Evolutionary conservation across 2,888 invertebrate species (phyloP), one percentile per base, ranked within the genome.

Genomic region (Noctua janthe): DNA sequence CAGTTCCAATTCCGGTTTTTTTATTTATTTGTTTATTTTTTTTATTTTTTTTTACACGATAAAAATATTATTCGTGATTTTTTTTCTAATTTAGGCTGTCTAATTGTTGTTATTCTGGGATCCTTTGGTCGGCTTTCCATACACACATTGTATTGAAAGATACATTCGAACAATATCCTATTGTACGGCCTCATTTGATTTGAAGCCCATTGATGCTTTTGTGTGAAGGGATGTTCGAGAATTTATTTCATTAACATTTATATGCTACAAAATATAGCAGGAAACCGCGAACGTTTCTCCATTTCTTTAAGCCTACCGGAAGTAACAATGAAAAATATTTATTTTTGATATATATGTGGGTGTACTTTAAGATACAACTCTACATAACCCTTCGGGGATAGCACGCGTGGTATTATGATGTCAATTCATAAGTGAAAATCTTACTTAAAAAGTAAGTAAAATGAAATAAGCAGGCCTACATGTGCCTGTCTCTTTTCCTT

Each of bases 131-230:
- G 23, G 47, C 71, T 82, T 71, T 71, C 51, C 56, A 17, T 69
- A 73, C 20, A 59, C 35, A 17, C 29, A 82, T 74, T 72, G 74
- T 72, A 67, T 62, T 74, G 59, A 70, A 49, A 79, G n/a, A 77
- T 56, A 81, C 66, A 76, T 47, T 74, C 64, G 54, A 69, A 82
- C 69, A 80, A 74, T 76, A 66, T 76, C 23, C 51, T 59, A 62
- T 82, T 82, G 76, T 82, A 86, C 66, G 73, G 77, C 82, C 62
- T 86, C 82, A 82, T 71, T 88, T 87, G 79, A 88, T 88, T 80
- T 80, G 83, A 80, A 82, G 56, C 72, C 51, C 29, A 76, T 85
- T 80, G 83, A 80, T 78, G 51, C 47, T 43, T 77, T 79, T 71
- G 47, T 74, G 59, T 47, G 59, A n/a, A 7, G 13, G 39, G 64